Evolutionary conservation across 1,140 invertebrate genomes (phyloP).

Genomic region (Euwallacea fornicatus): DNA sequence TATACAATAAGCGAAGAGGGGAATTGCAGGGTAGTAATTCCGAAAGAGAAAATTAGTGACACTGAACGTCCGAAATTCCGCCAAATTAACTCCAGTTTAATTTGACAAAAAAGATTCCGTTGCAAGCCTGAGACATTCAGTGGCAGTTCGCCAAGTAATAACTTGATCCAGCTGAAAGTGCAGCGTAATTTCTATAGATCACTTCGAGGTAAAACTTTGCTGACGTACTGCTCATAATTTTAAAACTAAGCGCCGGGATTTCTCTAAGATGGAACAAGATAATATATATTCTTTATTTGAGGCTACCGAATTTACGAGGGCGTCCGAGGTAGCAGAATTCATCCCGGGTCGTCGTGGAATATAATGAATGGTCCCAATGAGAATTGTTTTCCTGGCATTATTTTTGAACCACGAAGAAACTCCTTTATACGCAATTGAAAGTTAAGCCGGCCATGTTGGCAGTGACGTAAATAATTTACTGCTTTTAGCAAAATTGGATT

Average conservation of each 20-base stretch:
- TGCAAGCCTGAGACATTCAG: neutral
- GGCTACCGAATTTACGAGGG: neutral
- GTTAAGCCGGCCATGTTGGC: neutral
- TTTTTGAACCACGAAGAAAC: no score
- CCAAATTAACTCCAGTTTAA: neutral
- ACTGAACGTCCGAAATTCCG: no score
- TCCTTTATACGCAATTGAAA: neutral
- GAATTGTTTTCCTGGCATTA: neutral
- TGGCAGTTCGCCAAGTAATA: constrained; percentile 27
- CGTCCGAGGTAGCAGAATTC: neutral
- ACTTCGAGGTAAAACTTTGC: constrained; percentile 28
- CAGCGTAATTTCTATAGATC: constrained; percentile 32
- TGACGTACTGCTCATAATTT: constrained; percentile 25
- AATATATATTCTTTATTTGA: constrained; percentile 17
- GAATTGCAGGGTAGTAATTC: no score
- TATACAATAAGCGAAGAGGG: no score
- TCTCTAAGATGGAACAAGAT: constrained; percentile 24
- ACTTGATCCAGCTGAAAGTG: constrained; percentile 23
- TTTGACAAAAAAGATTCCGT: neutral
- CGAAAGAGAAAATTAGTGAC: no score
- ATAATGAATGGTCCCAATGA: neutral
- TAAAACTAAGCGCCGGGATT: constrained; percentile 25
- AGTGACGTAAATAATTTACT: constrained; percentile 7
- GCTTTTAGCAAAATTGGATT: constrained; percentile 17
- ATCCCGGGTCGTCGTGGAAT: no score